Conservation (phyloP, 2,888 invertebrate species). For the Drosophila glabriapex region DNA sequence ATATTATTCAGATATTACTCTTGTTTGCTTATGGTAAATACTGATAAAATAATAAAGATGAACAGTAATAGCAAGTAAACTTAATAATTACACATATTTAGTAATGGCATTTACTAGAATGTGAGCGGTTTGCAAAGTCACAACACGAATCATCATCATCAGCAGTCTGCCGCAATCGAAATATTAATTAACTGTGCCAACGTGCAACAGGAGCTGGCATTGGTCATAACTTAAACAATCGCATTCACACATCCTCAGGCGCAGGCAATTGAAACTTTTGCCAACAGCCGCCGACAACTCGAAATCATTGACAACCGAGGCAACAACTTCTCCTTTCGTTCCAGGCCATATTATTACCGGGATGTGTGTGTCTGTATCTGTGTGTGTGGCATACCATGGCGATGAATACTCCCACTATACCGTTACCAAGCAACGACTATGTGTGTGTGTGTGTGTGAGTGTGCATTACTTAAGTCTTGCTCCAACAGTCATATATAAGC, state of each 20-base stretch:
- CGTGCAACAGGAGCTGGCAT: conserved; percentile 60
- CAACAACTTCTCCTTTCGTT: conserved; percentile 41
- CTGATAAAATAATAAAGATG: background rate
- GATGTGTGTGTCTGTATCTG: conserved; percentile 26
- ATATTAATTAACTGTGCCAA: conserved; percentile 71
- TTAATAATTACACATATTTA: background rate
- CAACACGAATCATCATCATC: conserved; percentile 28
- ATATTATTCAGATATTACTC: background rate
- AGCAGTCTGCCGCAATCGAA: conserved; percentile 39
- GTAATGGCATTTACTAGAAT: background rate
- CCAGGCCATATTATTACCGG: conserved; percentile 53
- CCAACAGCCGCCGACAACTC: conserved; percentile 41
- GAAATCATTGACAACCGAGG: conserved; percentile 50
- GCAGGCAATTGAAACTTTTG: conserved; percentile 78
- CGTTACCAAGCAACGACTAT: conserved; percentile 7
- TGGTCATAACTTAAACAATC: conserved; percentile 65
- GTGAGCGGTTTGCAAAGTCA: background rate
- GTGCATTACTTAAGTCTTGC: conserved; percentile 12
- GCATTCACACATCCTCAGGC: conserved; percentile 76
- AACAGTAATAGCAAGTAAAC: too few relatives aligned
- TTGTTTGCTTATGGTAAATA: background rate
- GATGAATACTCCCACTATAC: conserved; percentile 27
- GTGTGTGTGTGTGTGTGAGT: background rate
- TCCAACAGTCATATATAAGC: conserved; percentile 22
- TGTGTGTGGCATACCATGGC: conserved; percentile 30